phyloP scores from a whole-genome alignment of 2,113 vertebrate species.

The Anhinga rufa region DNA sequence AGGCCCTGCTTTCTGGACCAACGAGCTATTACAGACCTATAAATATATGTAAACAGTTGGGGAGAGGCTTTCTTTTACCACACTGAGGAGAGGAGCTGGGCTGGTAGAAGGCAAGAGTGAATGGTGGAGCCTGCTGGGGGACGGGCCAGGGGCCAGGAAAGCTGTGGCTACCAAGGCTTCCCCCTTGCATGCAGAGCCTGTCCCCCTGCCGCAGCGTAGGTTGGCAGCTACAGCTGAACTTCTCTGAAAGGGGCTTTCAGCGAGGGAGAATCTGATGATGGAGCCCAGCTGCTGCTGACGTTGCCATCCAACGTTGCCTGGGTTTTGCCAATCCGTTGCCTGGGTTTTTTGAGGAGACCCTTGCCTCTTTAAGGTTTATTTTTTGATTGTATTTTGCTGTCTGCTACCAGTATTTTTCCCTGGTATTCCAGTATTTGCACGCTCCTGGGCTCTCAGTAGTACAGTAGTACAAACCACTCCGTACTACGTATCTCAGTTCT shows the following conservation, averaged over 20 bases:
- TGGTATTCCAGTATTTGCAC: background rate
- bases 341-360: background rate
- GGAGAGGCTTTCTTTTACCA: background rate
- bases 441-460: background rate
- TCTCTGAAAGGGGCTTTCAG: background rate
- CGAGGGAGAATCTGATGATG: background rate
- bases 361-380: background rate
- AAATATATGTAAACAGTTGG: background rate
- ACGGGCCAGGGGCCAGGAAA: background rate
- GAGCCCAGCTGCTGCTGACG: background rate
- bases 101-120: background rate
- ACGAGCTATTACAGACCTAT: rapidly evolving
- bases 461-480: background rate
- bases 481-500: background rate
- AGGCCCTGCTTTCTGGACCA: background rate
- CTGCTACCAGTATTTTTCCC: background rate
- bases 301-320: background rate
- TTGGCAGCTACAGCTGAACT: background rate
- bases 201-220: rapidly evolving
- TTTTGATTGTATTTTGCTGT: background rate
- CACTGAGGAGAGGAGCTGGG: background rate
- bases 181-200: background rate
- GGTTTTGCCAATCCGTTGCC: background rate
- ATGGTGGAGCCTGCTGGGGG: background rate
- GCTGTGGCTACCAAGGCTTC: background rate